phyloP scores from a whole-genome alignment of 2,888 invertebrate genomes.

The Crossocerus cetratus region DNA sequence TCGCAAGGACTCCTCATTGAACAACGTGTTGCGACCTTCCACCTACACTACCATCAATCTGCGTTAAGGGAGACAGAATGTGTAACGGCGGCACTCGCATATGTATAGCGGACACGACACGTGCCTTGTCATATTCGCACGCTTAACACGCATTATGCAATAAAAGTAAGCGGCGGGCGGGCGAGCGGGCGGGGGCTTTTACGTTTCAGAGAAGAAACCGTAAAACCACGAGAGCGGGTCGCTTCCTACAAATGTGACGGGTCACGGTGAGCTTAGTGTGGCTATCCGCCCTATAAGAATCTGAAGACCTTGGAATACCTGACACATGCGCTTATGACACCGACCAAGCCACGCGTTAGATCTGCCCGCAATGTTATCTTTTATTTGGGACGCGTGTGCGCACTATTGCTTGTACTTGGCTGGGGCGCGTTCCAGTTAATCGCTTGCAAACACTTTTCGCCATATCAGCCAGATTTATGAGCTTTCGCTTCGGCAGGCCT shows the following conservation, averaged over 20 bases:
- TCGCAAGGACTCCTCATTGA: constrained; percentile 10
- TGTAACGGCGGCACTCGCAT: neutral
- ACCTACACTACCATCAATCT: neutral
- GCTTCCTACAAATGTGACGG: constrained; percentile 40
- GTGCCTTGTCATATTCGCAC: neutral
- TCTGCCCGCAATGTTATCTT: no score
- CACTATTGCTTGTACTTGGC: neutral
- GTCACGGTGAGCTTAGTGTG: constrained; percentile 48
- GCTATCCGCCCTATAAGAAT: constrained; percentile 20
- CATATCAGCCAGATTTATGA: neutral
- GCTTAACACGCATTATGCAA: neutral
- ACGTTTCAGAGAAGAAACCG: constrained; percentile 49
- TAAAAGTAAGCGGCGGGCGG: neutral
- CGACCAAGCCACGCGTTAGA: no score
- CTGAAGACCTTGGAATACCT: constrained; percentile 49
- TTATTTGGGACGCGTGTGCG: no score
- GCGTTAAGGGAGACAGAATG: no score
- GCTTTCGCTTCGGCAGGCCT: neutral
- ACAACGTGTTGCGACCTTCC: neutral
- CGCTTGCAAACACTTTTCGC: neutral
- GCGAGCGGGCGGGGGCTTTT: no score
- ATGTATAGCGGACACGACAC: neutral
- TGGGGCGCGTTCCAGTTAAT: neutral
- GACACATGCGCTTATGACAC: neutral
- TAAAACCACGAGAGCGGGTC: constrained; percentile 43